A percentile compares a stretch with the other conserved stretches of the same genome.
phyloP scores from a whole-genome alignment of 2,888 invertebrate species.

The Oithona nana region DNA sequence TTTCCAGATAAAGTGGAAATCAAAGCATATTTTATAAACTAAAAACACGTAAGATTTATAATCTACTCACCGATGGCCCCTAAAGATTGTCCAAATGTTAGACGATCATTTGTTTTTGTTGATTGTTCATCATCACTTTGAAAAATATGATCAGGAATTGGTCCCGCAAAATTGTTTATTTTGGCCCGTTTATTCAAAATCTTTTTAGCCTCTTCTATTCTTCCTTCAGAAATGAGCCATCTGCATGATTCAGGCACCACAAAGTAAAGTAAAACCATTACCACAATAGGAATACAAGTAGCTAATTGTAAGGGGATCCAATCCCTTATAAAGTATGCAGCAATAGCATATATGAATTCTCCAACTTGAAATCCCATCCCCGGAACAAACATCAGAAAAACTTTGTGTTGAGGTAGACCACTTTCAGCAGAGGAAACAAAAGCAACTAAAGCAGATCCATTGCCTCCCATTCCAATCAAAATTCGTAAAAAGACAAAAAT shows the following conservation, averaged over 20 bases:
- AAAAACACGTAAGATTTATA: no score
- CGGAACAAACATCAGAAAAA: constrained; percentile 1
- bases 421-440: constrained; percentile 11
- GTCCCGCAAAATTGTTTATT: no score
- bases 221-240: constrained; percentile 5
- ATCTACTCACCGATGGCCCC: no score
- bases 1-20: constrained; percentile 11
- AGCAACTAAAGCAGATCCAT: constrained; percentile 8
- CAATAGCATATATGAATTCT: constrained; percentile 3
- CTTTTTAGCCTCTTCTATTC: constrained; percentile 1
- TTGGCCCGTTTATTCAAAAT: background rate
- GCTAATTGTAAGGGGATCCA: constrained; percentile 12
- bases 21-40: no score
- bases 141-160: no score
- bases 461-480: constrained; percentile 15
- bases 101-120: no score
- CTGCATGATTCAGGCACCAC: constrained; percentile 5
- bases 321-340: constrained; percentile 10
- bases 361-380: constrained; percentile 15
- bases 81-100: no score
- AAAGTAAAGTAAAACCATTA: constrained; percentile 1
- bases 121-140: no score
- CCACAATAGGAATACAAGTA: constrained; percentile 4
- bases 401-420: constrained; percentile 6
- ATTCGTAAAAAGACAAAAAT: constrained; percentile 9